phyloP scores from a whole-genome alignment of 2,797 vertebrate species.

The Melanogrammus aeglefinus region DNA sequence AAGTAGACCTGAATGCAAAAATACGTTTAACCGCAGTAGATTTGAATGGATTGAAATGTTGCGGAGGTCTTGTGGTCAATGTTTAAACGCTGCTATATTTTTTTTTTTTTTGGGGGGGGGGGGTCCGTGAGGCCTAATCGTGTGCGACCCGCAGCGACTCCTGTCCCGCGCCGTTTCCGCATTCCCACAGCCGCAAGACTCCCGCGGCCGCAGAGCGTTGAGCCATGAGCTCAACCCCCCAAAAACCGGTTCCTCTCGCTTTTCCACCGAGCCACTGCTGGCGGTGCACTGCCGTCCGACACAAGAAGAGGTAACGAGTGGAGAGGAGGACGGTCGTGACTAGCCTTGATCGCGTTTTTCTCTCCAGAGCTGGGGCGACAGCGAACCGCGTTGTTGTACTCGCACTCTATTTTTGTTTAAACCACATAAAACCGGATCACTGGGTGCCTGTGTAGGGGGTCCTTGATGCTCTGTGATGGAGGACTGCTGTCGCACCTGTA shows the following conservation, averaged over 20 bases:
- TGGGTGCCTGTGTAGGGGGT: conserved; percentile 14
- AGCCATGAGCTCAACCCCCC: conserved; percentile 39
- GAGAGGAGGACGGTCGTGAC: not conserved
- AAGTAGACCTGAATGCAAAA: too few relatives aligned
- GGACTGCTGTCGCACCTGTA: conserved; percentile 78
- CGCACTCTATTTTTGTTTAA: too few relatives aligned
- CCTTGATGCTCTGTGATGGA: conserved; percentile 75
- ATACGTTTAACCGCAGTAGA: not conserved
- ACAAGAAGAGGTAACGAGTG: conserved; percentile 8
- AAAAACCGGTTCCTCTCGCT: conserved; percentile 75
- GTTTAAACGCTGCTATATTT: not conserved
- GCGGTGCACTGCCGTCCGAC: conserved; percentile 30
- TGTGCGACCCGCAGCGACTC: conserved; percentile 28
- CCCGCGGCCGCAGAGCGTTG: conserved; percentile 43
- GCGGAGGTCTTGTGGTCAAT: not conserved
- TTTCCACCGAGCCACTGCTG: conserved; percentile 37
- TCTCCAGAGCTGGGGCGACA: not conserved
- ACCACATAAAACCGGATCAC: conserved; percentile 13
- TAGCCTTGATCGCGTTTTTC: not conserved
- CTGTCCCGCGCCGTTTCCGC: conserved; percentile 62
- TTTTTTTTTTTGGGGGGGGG: conserved; percentile 6
- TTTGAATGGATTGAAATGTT: conserved; percentile 11
- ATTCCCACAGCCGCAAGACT: conserved; percentile 60
- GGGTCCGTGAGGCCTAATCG: conserved; percentile 3
- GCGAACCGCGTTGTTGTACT: too few relatives aligned